Evolutionary conservation across 2,888 invertebrate species (phyloP).

Genomic region (Busseola fusca): DNA sequence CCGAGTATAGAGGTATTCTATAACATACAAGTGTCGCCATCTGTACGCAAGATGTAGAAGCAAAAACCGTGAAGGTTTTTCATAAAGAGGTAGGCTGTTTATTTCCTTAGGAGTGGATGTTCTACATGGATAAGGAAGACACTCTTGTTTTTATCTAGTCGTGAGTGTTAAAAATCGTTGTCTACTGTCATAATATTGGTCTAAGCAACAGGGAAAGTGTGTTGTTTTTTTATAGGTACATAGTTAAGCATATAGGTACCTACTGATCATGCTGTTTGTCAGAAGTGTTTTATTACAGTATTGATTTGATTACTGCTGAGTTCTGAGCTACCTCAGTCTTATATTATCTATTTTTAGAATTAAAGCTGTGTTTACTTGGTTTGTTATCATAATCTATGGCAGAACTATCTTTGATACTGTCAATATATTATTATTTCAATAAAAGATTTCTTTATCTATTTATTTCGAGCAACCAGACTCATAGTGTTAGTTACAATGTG

Average conservation of each 20-base stretch:
- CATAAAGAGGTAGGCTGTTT: not conserved
- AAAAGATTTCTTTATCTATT: no score
- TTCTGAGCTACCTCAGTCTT: not conserved
- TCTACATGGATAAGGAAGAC: not conserved
- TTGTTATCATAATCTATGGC: not conserved
- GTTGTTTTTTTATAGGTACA: not conserved
- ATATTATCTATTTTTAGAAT: not conserved
- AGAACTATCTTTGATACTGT: not conserved
- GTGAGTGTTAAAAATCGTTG: no score
- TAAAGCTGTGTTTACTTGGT: not conserved
- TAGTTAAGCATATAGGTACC: not conserved
- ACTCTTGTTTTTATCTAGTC: not conserved
- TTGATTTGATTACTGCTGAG: not conserved
- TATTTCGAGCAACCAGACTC: no score
- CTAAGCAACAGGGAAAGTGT: not conserved
- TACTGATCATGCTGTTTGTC: not conserved
- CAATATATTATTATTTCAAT: not conserved
- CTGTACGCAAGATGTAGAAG: conserved; percentile 17
- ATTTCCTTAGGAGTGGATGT: not conserved
- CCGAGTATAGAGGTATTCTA: no score
- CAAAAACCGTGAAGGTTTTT: conserved; percentile 18
- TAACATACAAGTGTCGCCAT: conserved; percentile 45
- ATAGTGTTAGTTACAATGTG: no score
- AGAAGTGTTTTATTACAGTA: not conserved
- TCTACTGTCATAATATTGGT: not conserved